Base-by-base conservation (phyloP, 1,140 invertebrate genomes). In the Araneus ventricosus region DNA sequence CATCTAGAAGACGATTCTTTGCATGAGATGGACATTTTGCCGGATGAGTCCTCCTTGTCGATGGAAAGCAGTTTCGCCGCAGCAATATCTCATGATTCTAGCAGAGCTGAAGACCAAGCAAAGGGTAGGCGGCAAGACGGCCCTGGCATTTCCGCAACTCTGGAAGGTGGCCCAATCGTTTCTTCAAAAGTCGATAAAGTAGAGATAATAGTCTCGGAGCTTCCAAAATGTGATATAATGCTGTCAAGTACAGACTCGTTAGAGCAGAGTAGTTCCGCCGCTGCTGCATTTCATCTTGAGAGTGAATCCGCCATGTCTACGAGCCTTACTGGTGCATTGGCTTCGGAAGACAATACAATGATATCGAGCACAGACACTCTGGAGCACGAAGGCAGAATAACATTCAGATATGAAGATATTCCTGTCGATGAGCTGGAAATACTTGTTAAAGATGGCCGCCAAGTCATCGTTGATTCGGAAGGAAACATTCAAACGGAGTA, bases 221-320 rank as follows among this genome's bases (percentile, higher is more conserved):
- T 87, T 10, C 84, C 63, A 70, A 94, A 61, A 27, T 37, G 82
- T 61, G 96, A 97, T 93, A 94, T 96, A 67, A 96, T 97, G 96
- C 95, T 96, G 30, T 97, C 97, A n/a, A 97, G 97, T 94, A 97
- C 96, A 4, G 97, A 97, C 93, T 97, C 97, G 88, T 94, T 97
- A 30, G 97, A 97, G 94, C 97, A 96, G 17, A 94, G 94, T 0
- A 97, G 97, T 94, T 97, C 97, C 2, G 97, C 97, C 0, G 97
- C 97, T 0, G 98, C 97, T 94, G 98, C 97, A n/a, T 98, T 97
- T 94, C 97, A 97, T 94, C 97, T 97, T 94, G 97, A 98, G 95
- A 97, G 97, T 0, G 97, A 98, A 94, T 98, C 97, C 0, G 96
- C 97, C 30, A 97, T 97, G 97, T 98, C 97, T 6, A 97, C 97